Evolutionary conservation across 2,888 invertebrate genomes (phyloP).

Genomic region (Cylindroiulus punctatus): DNA sequence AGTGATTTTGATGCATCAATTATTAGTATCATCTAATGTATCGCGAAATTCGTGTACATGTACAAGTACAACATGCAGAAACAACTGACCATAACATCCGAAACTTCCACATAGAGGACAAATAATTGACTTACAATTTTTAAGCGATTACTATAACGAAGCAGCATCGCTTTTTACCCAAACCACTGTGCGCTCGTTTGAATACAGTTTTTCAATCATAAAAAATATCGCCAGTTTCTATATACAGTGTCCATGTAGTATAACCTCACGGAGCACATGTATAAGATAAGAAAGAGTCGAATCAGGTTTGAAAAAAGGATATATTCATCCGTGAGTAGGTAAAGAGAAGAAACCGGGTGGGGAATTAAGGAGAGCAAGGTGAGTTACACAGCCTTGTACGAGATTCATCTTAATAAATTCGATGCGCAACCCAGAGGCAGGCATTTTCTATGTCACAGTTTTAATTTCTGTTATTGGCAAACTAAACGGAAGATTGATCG

Average conservation of each 20-base stretch:
- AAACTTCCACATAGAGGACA: too few species aligned
- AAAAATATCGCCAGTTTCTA: not conserved
- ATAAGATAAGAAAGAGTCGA: not conserved
- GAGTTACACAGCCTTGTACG: slow-evolving; percentile 29
- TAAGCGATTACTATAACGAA: too few species aligned
- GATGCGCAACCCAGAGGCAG: slow-evolving; percentile 36
- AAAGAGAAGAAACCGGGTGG: slow-evolving; percentile 18
- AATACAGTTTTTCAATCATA: not conserved
- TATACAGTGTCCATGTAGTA: too few species aligned
- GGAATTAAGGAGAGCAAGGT: slow-evolving; percentile 30
- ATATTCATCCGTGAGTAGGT: not conserved
- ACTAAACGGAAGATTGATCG: slow-evolving; percentile 36
- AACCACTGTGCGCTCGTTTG: not conserved
- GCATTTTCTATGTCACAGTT: slow-evolving; percentile 10
- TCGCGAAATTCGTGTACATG: too few species aligned
- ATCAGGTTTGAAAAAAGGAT: slow-evolving; percentile 4
- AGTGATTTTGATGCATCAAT: too few species aligned
- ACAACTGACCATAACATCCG: too few species aligned
- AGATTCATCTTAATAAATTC: not conserved
- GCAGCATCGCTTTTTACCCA: not conserved
- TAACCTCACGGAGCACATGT: not conserved
- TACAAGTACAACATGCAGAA: too few species aligned
- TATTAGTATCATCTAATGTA: too few species aligned
- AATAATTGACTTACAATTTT: too few species aligned
- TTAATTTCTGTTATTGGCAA: not conserved